These are phyloP conservation scores for Rhegmatorhina hoffmannsi DNA, from an alignment of 2,113 vertebrate species.

Conservation along the genomic window DNA sequence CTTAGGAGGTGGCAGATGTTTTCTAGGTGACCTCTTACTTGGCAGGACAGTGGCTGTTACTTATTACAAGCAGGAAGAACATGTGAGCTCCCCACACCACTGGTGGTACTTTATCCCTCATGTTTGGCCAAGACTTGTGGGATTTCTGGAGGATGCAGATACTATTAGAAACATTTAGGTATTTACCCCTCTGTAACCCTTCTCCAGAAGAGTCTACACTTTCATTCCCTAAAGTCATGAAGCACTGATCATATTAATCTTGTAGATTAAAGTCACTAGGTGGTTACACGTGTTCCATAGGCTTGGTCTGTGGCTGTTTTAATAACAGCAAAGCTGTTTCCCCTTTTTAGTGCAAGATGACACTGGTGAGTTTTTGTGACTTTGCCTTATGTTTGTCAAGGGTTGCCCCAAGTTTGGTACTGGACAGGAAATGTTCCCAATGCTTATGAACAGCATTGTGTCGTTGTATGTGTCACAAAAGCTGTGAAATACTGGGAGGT, in stretches of 20 bases:
- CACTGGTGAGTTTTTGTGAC: neutral
- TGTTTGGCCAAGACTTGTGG: neutral
- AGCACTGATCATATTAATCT: neutral
- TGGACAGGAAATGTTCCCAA: rapidly evolving
- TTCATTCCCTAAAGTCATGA: neutral
- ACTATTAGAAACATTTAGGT: neutral
- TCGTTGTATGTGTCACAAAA: neutral
- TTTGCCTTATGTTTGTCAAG: neutral
- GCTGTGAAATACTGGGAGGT: neutral
- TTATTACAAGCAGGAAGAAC: neutral
- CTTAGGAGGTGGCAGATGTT: neutral
- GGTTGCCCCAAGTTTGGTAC: neutral
- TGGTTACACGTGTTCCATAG: neutral
- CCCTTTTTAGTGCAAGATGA: neutral
- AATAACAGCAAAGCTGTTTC: neutral
- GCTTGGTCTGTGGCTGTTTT: neutral
- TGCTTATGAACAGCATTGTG: neutral
- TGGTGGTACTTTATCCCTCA: rapidly evolving
- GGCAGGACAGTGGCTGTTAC: neutral
- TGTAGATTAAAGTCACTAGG: neutral
- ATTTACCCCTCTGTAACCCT: neutral
- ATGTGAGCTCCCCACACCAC: rapidly evolving
- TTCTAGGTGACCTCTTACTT: neutral
- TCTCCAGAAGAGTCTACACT: neutral
- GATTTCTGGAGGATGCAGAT: neutral